Base-by-base conservation (phyloP, 64 coral and sea anemone species). In the Hydrozoanthus tunicans region DNA sequence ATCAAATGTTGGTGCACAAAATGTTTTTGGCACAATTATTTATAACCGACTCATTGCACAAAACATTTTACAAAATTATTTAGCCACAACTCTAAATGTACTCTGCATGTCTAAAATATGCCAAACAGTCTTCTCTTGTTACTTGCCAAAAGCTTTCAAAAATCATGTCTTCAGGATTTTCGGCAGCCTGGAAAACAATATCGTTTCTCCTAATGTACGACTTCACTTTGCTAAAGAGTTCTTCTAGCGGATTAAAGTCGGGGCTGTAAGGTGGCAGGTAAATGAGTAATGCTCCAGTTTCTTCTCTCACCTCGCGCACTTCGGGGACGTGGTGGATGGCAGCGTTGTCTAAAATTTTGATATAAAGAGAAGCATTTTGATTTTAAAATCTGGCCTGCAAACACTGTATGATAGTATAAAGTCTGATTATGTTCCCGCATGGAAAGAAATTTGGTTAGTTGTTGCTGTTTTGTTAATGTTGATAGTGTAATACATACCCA, bases 41-140 rank as follows among this genome's bases (percentile, higher is more conserved):
- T 79, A 59, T 55, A 79, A 79, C 77, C 54, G 53, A 78, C 55
- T 58, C 53, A 43, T 79, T 17, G 55, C 24, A 79, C 24, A 79
- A 79, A 79, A 59, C 3, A 59, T 20, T n/a, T 78, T 13, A 56
- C 56, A 78, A 57, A 78, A 78, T 56, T 56, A 56, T 78, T 58
- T 11, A 56, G 76, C 10, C 5, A 59, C 68, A 70, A 14, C 25
- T 70, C 68, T 70, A 70, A 58, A 59, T 79, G 8, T 89, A 77
- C 67, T 89, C 70, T n/a, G 85, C 85, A 89, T 78, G 73, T 43
- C 73, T 77, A 56, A 90, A 90, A 90, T 90, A 90, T 77, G 71
- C 86, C 43, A 3, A 90, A 64, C 86, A 78, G 63, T 90, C 73
- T 62, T 90, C 73, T n/a, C 56, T 60, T 58, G 86, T 89, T 56